Evolutionary conservation across 2,888 invertebrate genomes (phyloP), one percentile per base, ranked within the genome.

Genomic region (Diaperis boleti): DNA sequence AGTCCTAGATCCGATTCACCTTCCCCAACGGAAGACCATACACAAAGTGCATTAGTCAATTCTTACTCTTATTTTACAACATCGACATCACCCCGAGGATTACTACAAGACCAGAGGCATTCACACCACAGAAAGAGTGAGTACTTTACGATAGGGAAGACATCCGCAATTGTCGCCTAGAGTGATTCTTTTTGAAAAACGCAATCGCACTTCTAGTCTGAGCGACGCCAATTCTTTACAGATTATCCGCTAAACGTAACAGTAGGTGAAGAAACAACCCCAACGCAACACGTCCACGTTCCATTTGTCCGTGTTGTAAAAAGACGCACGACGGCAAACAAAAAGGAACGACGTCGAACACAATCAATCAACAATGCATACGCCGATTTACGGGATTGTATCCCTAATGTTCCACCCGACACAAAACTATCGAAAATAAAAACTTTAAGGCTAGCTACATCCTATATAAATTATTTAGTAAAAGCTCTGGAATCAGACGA

Each of bases 281-380:
- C 59, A 6, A 44, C 52, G 7, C 59, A 54, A 20, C 52, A 55
- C 13, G 59, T 29, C n/a, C 52, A 64, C 70, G 80, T 74, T 7
- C 81, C 84, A 13, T 83, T 83, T 61, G 83, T 84, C 11, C 79
- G 86, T 33, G 85, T 89, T 0, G 89, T 91, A n/a, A 95, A 94
- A 76, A 84, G 93, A 56, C 82, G 95, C 59, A 92, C 90, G 66
- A 95, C 96, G 1, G 96, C 96, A 11, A 97, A 97, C 81, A 95
- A 95, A 82, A 98, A 98, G 79, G 97, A 98, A 78, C 81, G 97
- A 6, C 82, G 96, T 68, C 84, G 97, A 50, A 98, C 97, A 0
- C 92, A 94, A 78, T 95, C 94, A 71, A 98, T 98, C 67, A 98
- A 98, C 82, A 95, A 93, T 49, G 97, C 97, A 0, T 98, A 97